Conservation (phyloP, 2,797 vertebrate genomes). For the Centroberyx gerrardi region DNA sequence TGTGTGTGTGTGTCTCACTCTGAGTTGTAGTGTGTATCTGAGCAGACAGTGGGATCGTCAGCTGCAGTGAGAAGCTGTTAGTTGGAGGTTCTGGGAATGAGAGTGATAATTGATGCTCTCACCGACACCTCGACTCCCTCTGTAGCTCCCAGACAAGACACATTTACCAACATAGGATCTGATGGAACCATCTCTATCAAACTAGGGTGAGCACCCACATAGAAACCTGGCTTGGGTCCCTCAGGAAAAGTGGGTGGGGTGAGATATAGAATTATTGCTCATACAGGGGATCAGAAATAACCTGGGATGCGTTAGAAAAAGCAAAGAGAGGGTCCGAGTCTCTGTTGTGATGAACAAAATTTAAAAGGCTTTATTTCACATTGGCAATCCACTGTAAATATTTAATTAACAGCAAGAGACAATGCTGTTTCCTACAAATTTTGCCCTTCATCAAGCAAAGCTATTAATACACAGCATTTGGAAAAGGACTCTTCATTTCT, state of each 20-base stretch:
- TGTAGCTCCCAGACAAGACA: conserved; percentile 27
- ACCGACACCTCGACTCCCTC: conserved; percentile 16
- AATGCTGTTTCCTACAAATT: background rate
- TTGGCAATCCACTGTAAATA: no score
- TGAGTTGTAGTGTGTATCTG: background rate
- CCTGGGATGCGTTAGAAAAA: background rate
- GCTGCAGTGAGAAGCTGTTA: background rate
- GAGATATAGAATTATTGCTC: background rate
- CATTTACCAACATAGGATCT: conserved; percentile 18
- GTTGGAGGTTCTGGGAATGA: conserved; percentile 7
- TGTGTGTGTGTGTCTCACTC: background rate
- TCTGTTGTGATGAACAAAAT: background rate
- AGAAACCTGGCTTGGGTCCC: conserved; percentile 1
- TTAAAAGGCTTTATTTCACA: no score
- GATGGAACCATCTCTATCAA: background rate
- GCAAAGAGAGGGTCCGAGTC: background rate
- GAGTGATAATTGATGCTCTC: conserved; percentile 41
- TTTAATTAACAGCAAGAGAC: conserved; percentile 16
- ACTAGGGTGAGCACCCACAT: no score
- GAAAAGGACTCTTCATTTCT: conserved; percentile 30
- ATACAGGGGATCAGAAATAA: no score
- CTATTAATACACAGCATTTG: background rate
- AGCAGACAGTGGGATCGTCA: conserved; percentile 11
- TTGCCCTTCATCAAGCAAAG: background rate
- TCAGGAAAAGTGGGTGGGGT: background rate